Base-by-base conservation (phyloP, 1,140 invertebrate genomes). In the Bradynema listronoti region DNA sequence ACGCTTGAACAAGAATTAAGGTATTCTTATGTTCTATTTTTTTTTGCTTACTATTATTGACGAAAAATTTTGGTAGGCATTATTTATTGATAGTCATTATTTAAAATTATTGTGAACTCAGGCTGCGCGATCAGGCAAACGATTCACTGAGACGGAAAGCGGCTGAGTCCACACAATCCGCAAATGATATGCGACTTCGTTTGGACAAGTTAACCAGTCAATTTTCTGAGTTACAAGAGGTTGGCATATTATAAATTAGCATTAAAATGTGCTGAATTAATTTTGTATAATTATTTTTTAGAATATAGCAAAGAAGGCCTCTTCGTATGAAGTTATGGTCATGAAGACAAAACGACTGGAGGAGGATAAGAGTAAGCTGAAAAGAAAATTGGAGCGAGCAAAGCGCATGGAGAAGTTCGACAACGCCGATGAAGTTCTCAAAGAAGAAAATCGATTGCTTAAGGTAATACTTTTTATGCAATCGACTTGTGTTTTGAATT, bases 111-210 rank as follows among this genome's bases (percentile, higher is more conserved):
- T 4, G n/a, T 1, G 29, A 49, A 43, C 52, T 51, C n/a, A 85
- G 87, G 61, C 79, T 91, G 43, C 81, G 90, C 19, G 89, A 92
- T 75, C 89, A 93, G 78, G 88, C 89, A 1, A 90, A 94, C 87
- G 94, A 98, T 79, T 88, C 92, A 85, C 89, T 95, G 80, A 96
- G 96, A 79, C 82, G 93, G 9, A 96, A 97, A 82, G 91, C 92
- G 2, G 91, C 92, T 56, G 90, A 93, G 78, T 77, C 75, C 61
- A 88, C 91, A 1, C 93, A 98, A 78, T 91, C 90, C 41, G 91
- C 92, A 1, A 91, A 90, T 1, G 94, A 98, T 83, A 83, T 97
- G 1, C 96, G 95, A 81, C 83, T 98, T 45, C 91, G 96, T 85
- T 84, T 97, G 62, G 90, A 90, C 86, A 83, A 84, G 76, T 82